A percentile compares a stretch with the other conserved stretches of the same genome.
Conservation (phyloP, 2,888 invertebrate genomes). For the Heliconius cydno region DNA sequence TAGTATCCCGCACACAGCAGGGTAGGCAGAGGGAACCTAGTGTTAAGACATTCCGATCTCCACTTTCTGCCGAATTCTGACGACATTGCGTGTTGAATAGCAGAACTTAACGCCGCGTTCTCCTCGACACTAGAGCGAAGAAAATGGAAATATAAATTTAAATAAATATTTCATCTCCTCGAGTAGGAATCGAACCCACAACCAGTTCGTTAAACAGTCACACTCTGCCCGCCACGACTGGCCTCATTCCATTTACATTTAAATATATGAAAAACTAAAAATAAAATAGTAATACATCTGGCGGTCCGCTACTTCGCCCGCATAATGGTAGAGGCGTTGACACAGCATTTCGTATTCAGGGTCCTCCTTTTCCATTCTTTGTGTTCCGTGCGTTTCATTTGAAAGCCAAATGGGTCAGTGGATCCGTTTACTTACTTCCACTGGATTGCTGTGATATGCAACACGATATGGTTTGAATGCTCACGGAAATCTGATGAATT, state of each 20-base stretch:
- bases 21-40: too few species aligned
- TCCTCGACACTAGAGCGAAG: too few species aligned
- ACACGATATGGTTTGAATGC: slow-evolving; percentile 42
- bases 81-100: too few species aligned
- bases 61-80: too few species aligned
- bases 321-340: slow-evolving; percentile 64
- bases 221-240: too few species aligned
- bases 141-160: too few species aligned
- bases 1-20: neutral
- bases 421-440: slow-evolving; percentile 61
- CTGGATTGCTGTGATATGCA: slow-evolving; percentile 52
- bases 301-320: slow-evolving; percentile 47
- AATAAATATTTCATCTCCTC: too few species aligned
- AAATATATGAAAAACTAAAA: slow-evolving; percentile 39
- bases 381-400: slow-evolving; percentile 71
- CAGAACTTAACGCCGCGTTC: too few species aligned
- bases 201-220: too few species aligned
- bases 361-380: slow-evolving; percentile 67
- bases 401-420: slow-evolving; percentile 76
- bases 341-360: slow-evolving; percentile 70
- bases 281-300: slow-evolving; percentile 47
- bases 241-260: neutral
- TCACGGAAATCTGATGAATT: slow-evolving; percentile 26
- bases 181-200: too few species aligned
- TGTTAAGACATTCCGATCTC: too few species aligned